Percentiles rank a stretch among this genome's conserved stretches.
Evolutionary conservation across 2,113 vertebrate species (phyloP).

Genomic region (Larimichthys polyactis): DNA sequence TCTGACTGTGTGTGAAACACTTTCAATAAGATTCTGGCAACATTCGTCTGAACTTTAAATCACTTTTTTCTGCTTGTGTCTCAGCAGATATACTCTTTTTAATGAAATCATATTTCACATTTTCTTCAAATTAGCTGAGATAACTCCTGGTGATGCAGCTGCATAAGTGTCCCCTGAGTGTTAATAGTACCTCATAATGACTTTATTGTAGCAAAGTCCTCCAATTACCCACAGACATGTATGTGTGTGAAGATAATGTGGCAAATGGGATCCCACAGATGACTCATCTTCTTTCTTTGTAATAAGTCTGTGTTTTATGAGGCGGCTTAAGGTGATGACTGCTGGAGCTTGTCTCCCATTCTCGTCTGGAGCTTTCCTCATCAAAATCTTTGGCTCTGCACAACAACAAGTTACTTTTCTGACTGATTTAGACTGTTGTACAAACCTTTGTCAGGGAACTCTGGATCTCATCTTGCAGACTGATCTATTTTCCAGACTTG

Average conservation of each 20-base stretch:
- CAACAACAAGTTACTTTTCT: not conserved
- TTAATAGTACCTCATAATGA: not conserved
- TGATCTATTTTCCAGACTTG: conserved; percentile 51
- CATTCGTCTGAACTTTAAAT: not conserved
- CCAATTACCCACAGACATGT: not conserved
- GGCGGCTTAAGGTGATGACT: not conserved
- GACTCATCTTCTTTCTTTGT: not conserved
- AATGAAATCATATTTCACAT: too few relatives aligned
- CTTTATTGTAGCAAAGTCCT: not conserved
- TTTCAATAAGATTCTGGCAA: not conserved
- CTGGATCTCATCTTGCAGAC: not conserved
- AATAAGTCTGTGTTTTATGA: not conserved
- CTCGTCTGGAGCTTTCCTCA: not conserved
- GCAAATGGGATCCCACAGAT: too few relatives aligned
- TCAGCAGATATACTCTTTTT: too few relatives aligned
- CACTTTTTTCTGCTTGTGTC: too few relatives aligned
- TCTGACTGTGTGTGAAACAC: not conserved
- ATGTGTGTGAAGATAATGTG: not conserved
- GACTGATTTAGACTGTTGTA: not conserved
- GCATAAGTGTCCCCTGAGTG: not conserved
- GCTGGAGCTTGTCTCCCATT: not conserved
- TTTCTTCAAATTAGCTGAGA: not conserved
- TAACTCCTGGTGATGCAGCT: not conserved
- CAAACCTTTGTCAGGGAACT: not conserved
- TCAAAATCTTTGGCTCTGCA: not conserved